These are phyloP conservation scores for Australoheros scitulus DNA, from an alignment of 2,113 vertebrate species.

Conservation along the genomic window DNA sequence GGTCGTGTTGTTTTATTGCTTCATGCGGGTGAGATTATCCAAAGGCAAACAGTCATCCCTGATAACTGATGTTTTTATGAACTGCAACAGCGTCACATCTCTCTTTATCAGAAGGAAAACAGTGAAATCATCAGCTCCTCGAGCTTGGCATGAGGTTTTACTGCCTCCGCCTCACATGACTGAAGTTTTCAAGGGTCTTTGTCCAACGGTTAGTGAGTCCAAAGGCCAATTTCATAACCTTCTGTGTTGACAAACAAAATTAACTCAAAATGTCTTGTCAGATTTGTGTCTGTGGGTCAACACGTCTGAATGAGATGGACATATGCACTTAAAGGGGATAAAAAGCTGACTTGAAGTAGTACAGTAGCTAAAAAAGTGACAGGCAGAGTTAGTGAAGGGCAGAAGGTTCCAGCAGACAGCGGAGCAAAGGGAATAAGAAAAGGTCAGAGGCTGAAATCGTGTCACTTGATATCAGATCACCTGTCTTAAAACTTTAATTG, in stretches of 20 bases:
- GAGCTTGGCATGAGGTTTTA: not conserved
- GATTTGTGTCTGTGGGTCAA: not conserved
- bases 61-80: slow-evolving; percentile 16
- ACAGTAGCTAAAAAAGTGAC: not conserved
- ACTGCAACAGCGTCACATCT: not conserved
- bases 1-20: not conserved
- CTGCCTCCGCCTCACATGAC: not conserved
- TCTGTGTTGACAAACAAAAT: not conserved
- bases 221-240: not conserved
- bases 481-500: too few species aligned
- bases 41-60: slow-evolving; percentile 8
- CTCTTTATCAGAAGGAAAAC: slow-evolving; percentile 24
- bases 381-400: not conserved
- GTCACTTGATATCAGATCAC: too few species aligned
- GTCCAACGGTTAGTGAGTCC: not conserved
- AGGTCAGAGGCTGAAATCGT: too few species aligned
- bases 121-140: slow-evolving; percentile 15
- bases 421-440: not conserved
- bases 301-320: not conserved
- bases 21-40: not conserved
- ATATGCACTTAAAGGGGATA: not conserved
- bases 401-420: not conserved
- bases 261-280: accelerated
- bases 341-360: not conserved
- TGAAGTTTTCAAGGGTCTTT: not conserved